phyloP scores from a whole-genome alignment of 1,140 invertebrate genomes.

The Tetramorium alpestre region DNA sequence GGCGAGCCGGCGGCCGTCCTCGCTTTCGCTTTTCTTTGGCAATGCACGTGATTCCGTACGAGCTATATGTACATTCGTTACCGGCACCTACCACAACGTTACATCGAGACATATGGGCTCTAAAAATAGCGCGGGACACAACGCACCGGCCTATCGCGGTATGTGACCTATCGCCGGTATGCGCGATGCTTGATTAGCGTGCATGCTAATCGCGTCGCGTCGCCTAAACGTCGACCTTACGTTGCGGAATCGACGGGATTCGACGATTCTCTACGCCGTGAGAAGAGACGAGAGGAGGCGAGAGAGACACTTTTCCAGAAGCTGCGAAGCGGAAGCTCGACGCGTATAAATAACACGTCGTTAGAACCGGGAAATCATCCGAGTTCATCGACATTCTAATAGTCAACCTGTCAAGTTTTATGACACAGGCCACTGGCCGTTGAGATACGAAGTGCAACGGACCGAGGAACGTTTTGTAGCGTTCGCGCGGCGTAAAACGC shows the following conservation, averaged over 20 bases:
- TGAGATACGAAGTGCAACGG: conserved; percentile 40
- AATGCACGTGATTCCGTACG: conserved; percentile 58
- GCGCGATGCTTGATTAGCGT: conserved; percentile 21
- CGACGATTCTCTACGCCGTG: neutral
- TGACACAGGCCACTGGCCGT: conserved; percentile 18
- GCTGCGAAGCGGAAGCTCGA: neutral
- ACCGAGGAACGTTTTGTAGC: conserved; percentile 16
- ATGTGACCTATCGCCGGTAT: conserved; percentile 16
- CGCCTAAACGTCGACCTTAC: neutral
- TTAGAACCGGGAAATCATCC: neutral
- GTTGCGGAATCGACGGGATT: neutral
- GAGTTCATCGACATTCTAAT: conserved; percentile 47
- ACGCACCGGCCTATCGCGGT: conserved; percentile 32
- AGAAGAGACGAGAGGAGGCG: neutral
- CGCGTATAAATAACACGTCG: conserved; percentile 12
- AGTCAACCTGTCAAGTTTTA: conserved; percentile 43
- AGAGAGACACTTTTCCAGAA: neutral
- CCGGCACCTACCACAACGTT: conserved; percentile 50
- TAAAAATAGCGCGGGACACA: conserved; percentile 39
- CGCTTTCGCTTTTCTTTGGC: conserved; percentile 62
- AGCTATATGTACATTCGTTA: conserved; percentile 53
- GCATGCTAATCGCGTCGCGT: conserved; percentile 10
- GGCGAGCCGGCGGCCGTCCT: conserved; percentile 25
- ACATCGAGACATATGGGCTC: conserved; percentile 39
- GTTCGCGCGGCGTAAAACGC: neutral